Evolutionary conservation across 2,113 vertebrate genomes (phyloP), one percentile per base, ranked within the genome.

Genomic region (Pardalotus punctatus): DNA sequence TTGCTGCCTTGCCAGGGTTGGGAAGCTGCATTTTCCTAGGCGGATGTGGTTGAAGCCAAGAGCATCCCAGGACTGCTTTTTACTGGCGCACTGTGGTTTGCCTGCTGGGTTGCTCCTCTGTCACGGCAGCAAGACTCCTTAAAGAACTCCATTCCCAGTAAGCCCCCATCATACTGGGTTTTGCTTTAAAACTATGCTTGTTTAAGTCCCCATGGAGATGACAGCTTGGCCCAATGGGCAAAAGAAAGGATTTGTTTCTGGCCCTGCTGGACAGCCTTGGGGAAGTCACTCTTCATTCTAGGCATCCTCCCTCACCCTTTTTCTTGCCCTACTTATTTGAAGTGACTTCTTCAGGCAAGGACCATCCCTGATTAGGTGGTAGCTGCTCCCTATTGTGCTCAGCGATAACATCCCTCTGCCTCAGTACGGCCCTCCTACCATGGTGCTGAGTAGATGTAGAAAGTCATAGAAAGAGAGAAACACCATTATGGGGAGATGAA

Each of bases 201-300:
- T 22, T 82, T 9, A 65, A 78, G 40, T 50, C 45, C 8, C 10
- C 0, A 0, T 0, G 0, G 62, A 38, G 19, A 77, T 3, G 4
- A n/a, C 14, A 50, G 38, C 42, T 90, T 81, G 45, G 28, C 12
- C 31, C 50, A 79, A 28, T 0, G 2, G 18, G 9, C 35, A n/a
- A 33, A 50, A 84, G 25, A 80, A 12, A 73, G 2, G 4, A 66
- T 9, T 85, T 57, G 7, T 61, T 77, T 87, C 42, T 86, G 40
- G 17, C 28, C 28, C 20, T 0, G 3, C 23, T 79, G 57, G 43
- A 29, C 23, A 51, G 16, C 27, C 35, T 38, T 64, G 29, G 9
- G 47, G 33, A 79, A 51, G 38, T 33, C 20, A 16, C 78, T 45
- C 27, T 57, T 24, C 35, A 43, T 84, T 81, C 31, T 13, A 33